Base-by-base conservation (phyloP, 1,140 invertebrate species). In the Mycetomoellerius zeteki region DNA sequence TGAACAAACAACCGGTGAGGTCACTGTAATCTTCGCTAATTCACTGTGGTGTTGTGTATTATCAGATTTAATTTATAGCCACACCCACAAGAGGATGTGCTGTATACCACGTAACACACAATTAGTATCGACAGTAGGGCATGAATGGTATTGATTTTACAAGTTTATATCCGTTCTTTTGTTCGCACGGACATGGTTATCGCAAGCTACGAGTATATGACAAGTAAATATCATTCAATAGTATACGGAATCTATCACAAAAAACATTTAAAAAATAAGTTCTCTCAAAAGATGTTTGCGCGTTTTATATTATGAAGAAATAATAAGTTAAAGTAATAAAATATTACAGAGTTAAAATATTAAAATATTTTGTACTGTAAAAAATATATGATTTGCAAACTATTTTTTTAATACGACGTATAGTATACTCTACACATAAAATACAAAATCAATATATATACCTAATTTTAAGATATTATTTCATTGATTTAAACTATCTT, bases 141-240 rank as follows among this genome's bases (percentile, higher is more conserved):
- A 71, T 27, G 69, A 73, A 50, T 84, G 54, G 37, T 84, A 84
- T 84, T 62, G 80, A 84, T 84, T 84, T 73, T 73, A 73, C 37
- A 73, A 37, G 33, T 84, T 84, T 75, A 73, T 84, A 84, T 84
- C 80, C 54, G 69, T 73, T 84, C 69, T 84, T 84, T 84, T 84
- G 80, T 84, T 72, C 54, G 43, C 37, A n/a, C 19, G 37, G 24
- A 33, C 54, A 33, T 16, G 5, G 2, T 58, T 50, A 27, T 73
- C 19, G 37, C 8, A 56, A 67, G 8, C 30, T 33, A n/a, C 30
- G 54, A 58, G 33, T 50, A 60, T n/a, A 24, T 75, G 43, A 84
- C 27, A 71, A 71, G 24, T 33, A 30, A 60, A 82, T 52, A 72
- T 58, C 12, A 43, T 56, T 47, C 14, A 8, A 58, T 12, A 30